Evolutionary conservation across 1,140 invertebrate genomes (phyloP), one percentile per base, ranked within the genome.

Genomic region (Hyphantria cunea): DNA sequence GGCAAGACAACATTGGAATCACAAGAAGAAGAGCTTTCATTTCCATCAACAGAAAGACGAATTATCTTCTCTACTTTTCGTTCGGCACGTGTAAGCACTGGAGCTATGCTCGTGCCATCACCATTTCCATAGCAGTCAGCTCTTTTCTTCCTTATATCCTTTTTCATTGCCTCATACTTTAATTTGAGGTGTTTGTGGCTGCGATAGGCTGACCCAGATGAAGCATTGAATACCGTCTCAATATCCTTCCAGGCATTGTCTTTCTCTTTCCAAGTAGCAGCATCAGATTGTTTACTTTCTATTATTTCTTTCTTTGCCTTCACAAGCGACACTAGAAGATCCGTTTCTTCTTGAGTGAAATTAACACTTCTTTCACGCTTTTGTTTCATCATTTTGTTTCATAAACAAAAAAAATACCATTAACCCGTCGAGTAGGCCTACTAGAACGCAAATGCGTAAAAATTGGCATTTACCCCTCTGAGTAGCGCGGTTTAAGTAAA

Each of bases 221-320:
- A 34, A 8, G 32, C 15, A 42, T 69, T 69, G 13, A 53, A 69
- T 7, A 0, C 47, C 9, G 12, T 47, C 13, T 64, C 67, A 6
- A 69, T 65, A 13, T 45, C 41, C 25, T 65, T 56, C 67, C 67
- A 69, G 5, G 52, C 52, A 34, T 56, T 52, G 13, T 69, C 53
- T 32, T 69, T 65, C 3, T 56, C 51, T 53, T 51, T 14, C 67
- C 67, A 69, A 48, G 67, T 65, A 7, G 39, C 31, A 13, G 67
- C 51, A 32, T 69, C 67, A 47, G 56, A 65, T 58, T 69, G 64
- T 62, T 69, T 69, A 52, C 52, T 61, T 60, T 69, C 67, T 7
- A 69, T 60, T 10, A 65, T 53, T 15, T 61, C 34, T 48, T 56
- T 69, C 17, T 58, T 56, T 14, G 37, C 11, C 31, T 52, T 56